Percentiles rank a stretch among this genome's conserved stretches.
phyloP scores from a whole-genome alignment of 2,888 invertebrate genomes.

The Odontocolon sp. region DNA sequence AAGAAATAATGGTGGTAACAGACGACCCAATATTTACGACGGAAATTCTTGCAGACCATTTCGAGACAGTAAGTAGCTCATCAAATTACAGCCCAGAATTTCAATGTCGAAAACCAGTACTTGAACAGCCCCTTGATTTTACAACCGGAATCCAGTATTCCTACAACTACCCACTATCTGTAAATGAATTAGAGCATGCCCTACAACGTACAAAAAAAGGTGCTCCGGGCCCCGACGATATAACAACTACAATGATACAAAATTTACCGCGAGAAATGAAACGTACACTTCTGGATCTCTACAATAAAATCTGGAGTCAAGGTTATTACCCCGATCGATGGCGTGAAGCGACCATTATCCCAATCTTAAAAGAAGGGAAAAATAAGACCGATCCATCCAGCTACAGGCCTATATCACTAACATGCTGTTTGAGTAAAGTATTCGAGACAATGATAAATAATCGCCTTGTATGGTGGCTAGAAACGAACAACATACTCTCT shows the following conservation, averaged over 20 bases:
- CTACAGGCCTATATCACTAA: conserved; percentile 55
- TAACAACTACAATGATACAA: conserved; percentile 46
- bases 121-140: background rate
- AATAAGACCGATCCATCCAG: conserved; percentile 19
- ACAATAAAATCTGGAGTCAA: conserved; percentile 50
- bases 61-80: background rate
- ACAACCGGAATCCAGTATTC: too few species aligned
- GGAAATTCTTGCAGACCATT: background rate
- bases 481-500: conserved; percentile 49
- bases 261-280: conserved; percentile 25
- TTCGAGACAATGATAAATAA: conserved; percentile 59
- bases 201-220: conserved; percentile 26
- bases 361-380: conserved; percentile 53
- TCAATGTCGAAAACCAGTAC: background rate
- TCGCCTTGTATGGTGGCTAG: conserved; percentile 53
- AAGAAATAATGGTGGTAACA: background rate
- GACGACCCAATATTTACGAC: background rate
- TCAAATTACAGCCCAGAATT: background rate
- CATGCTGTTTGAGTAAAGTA: conserved; percentile 57
- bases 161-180: background rate
- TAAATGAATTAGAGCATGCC: conserved; percentile 11
- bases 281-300: conserved; percentile 35
- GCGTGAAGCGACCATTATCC: conserved; percentile 49
- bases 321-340: conserved; percentile 44
- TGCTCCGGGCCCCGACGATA: conserved; percentile 51